Evolutionary conservation across 2,888 invertebrate genomes (phyloP), one percentile per base, ranked within the genome.

Genomic region (Drosophila pegasa): DNA sequence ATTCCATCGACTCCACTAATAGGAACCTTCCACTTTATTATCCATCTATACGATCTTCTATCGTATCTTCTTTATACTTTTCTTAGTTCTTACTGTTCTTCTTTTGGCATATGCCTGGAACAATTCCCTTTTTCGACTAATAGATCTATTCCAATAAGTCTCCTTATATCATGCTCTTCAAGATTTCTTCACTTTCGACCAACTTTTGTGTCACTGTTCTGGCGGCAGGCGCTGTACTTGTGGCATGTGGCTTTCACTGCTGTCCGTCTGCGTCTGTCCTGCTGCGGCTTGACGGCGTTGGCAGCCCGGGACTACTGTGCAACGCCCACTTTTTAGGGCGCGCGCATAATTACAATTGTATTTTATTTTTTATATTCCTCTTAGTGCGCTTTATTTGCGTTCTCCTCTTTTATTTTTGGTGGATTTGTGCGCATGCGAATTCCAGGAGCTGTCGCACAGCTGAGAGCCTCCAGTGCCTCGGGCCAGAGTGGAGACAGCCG

Each of bases 261-360:
- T 57, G 61, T 54, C 33, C 22, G 40, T 25, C 47, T 14, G n/a
- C 18, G 50, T 45, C 70, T 71, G 66, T 62, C 50, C n/a, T n/a
- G 35, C 33, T 27, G 9, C n/a, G 22, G 31, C 9, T 60, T 74
- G 77, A 75, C 59, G 71, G 80, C 86, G 79, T 87, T 83, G 82
- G 81, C 81, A 82, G 81, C 66, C 87, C 64, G 76, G 59, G 83
- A 88, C 88, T 88, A 83, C 83, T 86, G 88, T 88, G 83, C 86
- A 77, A 88, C 83, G 83, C 88, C 88, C 80, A 72, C 80, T 77
- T 81, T 80, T 80, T 66, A 52, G 71, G 79, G 67, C 78, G 75
- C 80, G 65, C 58, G 71, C 73, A 73, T 87, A 87, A 85, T 79
- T 87, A 85, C 88, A 70, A 74, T 79, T 75, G 76, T 63, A 51